Conservation (phyloP, 2,888 invertebrate species). For the Sesamia inferens region DNA sequence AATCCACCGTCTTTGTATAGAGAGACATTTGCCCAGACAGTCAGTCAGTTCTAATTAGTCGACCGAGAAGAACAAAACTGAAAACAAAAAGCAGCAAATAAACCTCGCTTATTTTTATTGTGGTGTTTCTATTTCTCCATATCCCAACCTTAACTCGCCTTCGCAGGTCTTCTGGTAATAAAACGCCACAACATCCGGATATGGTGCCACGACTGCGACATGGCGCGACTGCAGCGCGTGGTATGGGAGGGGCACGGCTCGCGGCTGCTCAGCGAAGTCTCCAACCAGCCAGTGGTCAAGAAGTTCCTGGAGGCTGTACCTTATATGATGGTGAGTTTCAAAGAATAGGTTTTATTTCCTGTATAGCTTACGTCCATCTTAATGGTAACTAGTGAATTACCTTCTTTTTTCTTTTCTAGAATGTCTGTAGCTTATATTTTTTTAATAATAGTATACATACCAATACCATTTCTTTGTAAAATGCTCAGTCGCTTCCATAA, state of each 20-base stretch:
- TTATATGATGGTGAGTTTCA: conserved; percentile 94
- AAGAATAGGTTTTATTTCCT: neutral
- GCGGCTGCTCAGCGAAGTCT: conserved; percentile 94
- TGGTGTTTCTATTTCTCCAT: no score
- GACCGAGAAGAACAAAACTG: no score
- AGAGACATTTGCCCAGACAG: no score
- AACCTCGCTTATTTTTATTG: no score
- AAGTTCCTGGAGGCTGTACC: conserved; percentile 98
- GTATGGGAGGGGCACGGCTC: conserved; percentile 97
- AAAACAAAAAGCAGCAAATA: no score
- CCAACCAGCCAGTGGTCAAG: conserved; percentile 95
- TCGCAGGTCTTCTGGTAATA: conserved; percentile 93
- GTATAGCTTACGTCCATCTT: neutral
- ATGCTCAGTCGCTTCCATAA: neutral
- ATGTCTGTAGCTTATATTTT: neutral
- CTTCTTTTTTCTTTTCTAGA: neutral
- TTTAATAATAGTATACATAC: neutral
- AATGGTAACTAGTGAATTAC: neutral
- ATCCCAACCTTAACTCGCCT: neutral
- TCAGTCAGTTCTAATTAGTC: no score
- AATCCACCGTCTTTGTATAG: no score
- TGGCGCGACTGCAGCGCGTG: conserved; percentile 95
- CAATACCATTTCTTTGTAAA: neutral
- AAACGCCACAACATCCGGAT: conserved; percentile 97
- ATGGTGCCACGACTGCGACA: conserved; percentile 98